A percentile compares a stretch with the other conserved stretches of the same genome.
Evolutionary conservation across 2,888 invertebrate species (phyloP).

Genomic region (Malacosoma neustria): DNA sequence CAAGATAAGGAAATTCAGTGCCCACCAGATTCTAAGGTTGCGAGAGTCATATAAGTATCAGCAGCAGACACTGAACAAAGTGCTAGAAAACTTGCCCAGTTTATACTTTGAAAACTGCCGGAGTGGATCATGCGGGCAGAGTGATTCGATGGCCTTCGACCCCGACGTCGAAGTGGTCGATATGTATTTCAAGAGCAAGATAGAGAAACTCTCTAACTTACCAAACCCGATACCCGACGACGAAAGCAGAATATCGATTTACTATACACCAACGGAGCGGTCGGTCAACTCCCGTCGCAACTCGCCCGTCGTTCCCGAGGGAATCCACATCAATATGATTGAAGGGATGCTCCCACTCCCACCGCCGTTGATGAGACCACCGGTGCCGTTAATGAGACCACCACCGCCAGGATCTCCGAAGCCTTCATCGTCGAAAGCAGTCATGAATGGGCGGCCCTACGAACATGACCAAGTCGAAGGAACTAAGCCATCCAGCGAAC

Average conservation of each 20-base stretch:
- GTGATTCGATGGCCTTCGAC: constrained; percentile 84
- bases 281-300: constrained; percentile 67
- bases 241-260: constrained; percentile 82
- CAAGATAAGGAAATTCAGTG: constrained; percentile 95
- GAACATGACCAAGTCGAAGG: constrained; percentile 20
- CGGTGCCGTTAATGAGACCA: constrained; percentile 21
- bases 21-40: constrained; percentile 90
- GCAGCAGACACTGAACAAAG: constrained; percentile 95
- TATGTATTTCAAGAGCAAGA: constrained; percentile 80
- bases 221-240: constrained; percentile 72
- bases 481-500: constrained; percentile 55
- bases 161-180: constrained; percentile 78
- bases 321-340: constrained; percentile 81
- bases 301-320: constrained; percentile 67
- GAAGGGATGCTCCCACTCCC: constrained; percentile 58
- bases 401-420: constrained; percentile 25
- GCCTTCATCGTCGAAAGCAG: constrained; percentile 28
- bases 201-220: constrained; percentile 74
- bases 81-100: constrained; percentile 92
- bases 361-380: constrained; percentile 42
- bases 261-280: constrained; percentile 87
- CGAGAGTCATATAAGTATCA: constrained; percentile 97
- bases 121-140: constrained; percentile 84
- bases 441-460: constrained; percentile 16
- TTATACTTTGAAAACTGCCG: constrained; percentile 95